These are phyloP conservation scores for Aphaenogaster rudis DNA, from an alignment of 1,140 invertebrate genomes.

Conservation along the genomic window DNA sequence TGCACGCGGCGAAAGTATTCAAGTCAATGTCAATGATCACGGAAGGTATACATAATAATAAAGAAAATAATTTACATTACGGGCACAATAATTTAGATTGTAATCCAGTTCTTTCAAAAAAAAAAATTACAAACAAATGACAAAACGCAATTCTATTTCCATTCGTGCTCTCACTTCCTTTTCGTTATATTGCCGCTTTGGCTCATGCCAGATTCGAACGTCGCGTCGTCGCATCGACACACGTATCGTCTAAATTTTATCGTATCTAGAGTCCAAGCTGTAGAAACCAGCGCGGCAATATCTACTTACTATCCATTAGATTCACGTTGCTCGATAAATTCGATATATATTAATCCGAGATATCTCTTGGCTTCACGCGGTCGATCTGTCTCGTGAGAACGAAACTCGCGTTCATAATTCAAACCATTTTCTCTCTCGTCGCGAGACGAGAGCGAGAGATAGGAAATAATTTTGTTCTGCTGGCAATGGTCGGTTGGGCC, in stretches of 20 bases:
- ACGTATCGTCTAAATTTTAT: conserved; percentile 8
- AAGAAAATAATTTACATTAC: not conserved
- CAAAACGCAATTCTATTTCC: conserved; percentile 20
- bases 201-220: conserved; percentile 22
- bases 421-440: conserved; percentile 31
- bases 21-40: not conserved
- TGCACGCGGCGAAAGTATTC: too few relatives aligned
- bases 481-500: conserved; percentile 52
- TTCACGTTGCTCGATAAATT: conserved; percentile 28
- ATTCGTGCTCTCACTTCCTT: not conserved
- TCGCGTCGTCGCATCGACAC: not conserved
- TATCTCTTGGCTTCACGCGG: not conserved
- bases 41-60: not conserved
- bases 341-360: conserved; percentile 12
- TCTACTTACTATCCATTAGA: conserved; percentile 37
- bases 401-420: conserved; percentile 41
- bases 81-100: not conserved
- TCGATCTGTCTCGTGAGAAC: conserved; percentile 19
- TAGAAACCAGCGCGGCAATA: not conserved
- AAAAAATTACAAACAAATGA: not conserved
- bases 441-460: conserved; percentile 33
- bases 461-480: conserved; percentile 56
- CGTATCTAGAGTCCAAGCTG: not conserved
- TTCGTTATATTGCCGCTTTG: conserved; percentile 6
- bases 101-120: not conserved